These are phyloP conservation scores for Bembecia ichneumoniformis DNA, from an alignment of 2,888 invertebrate genomes.

Conservation along the genomic window DNA sequence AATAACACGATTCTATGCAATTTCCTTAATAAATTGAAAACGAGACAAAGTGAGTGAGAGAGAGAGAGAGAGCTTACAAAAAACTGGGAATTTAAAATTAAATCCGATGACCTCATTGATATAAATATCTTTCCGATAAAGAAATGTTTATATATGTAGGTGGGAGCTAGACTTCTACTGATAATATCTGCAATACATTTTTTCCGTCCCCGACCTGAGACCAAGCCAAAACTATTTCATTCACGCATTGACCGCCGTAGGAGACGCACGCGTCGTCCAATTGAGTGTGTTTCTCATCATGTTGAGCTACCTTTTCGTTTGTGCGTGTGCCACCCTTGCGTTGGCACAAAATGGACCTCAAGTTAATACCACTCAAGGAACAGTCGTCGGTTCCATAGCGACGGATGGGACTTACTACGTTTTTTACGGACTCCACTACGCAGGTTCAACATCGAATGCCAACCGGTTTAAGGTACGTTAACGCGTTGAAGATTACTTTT, in stretches of 20 bases:
- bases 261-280: background rate
- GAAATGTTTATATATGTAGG: background rate
- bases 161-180: no score
- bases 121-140: background rate
- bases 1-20: no score
- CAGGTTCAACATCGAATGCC: slow-evolving; percentile 10
- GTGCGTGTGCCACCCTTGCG: slow-evolving; percentile 16
- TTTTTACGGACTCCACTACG: slow-evolving; percentile 55
- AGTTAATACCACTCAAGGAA: slow-evolving; percentile 44
- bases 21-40: no score
- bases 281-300: background rate
- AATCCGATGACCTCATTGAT: background rate
- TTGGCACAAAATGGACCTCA: slow-evolving; percentile 26
- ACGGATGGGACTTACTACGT: slow-evolving; percentile 32
- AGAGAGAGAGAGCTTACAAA: no score
- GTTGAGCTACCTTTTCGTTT: slow-evolving; percentile 16
- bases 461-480: slow-evolving; percentile 13
- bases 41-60: no score
- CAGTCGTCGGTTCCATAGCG: slow-evolving; percentile 30
- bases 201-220: background rate
- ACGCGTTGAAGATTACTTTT: slow-evolving; percentile 2
- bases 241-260: slow-evolving; percentile 7
- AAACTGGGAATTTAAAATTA: background rate
- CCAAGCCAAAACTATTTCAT: background rate
- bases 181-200: background rate